These are phyloP conservation scores for Helicolenus hilgendorfi DNA, from an alignment of 2,797 vertebrate genomes.

Conservation along the genomic window DNA sequence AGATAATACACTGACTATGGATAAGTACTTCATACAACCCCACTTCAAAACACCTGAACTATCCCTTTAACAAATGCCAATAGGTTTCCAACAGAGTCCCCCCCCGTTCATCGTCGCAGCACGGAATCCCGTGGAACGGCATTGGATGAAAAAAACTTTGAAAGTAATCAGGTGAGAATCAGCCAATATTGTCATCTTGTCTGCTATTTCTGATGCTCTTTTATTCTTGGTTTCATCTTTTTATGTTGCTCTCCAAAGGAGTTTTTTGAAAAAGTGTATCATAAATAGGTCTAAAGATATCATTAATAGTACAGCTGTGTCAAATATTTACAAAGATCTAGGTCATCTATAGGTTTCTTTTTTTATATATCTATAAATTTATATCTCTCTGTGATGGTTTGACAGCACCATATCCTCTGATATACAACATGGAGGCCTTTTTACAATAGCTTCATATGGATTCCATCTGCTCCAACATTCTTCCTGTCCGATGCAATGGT, in stretches of 20 bases:
- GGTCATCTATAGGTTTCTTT: not conserved
- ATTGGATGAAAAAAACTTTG: not conserved
- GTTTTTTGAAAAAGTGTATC: not conserved
- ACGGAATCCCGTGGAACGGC: not conserved
- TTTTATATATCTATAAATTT: not conserved
- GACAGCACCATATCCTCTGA: conserved; percentile 27
- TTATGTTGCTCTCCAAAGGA: not conserved
- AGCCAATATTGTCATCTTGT: too few relatives aligned
- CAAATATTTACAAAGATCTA: not conserved
- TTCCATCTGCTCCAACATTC: conserved; percentile 55
- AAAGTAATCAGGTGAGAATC: not conserved
- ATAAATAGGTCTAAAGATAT: not conserved
- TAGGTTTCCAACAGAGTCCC: not conserved
- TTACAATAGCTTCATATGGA: conserved; percentile 50
- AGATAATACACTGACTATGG: too few relatives aligned
- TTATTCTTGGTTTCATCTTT: not conserved
- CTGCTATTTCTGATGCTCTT: not conserved
- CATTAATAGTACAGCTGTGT: not conserved
- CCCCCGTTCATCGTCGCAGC: rapidly evolving
- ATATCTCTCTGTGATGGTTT: conserved; percentile 8
- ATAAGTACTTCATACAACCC: too few relatives aligned
- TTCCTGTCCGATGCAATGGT: conserved; percentile 5
- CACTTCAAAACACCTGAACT: too few relatives aligned
- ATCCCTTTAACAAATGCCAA: too few relatives aligned
- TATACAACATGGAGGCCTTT: conserved; percentile 20